phyloP scores from a whole-genome alignment of 2,888 invertebrate species.

The Nezara viridula region DNA sequence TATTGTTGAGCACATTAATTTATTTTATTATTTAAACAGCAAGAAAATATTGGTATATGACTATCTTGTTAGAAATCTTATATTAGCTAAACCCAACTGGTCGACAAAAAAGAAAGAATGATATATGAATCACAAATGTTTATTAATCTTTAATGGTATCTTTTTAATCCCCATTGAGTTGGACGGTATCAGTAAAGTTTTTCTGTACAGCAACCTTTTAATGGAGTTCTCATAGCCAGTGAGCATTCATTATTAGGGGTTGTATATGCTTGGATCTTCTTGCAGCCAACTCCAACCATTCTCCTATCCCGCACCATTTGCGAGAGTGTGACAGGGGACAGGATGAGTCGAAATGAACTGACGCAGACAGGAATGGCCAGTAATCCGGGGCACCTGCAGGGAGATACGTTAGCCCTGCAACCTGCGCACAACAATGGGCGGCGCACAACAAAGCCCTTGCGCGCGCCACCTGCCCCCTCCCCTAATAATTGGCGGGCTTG shows the following conservation, averaged over 20 bases:
- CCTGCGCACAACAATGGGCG: conserved; percentile 54
- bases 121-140: background rate
- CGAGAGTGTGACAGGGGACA: background rate
- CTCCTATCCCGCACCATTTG: background rate
- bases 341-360: conserved; percentile 2
- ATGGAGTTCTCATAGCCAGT: background rate
- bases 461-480: conserved; percentile 52
- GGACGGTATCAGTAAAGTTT: background rate
- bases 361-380: conserved; percentile 48
- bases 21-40: no score
- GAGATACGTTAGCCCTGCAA: conserved; percentile 49
- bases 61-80: no score
- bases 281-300: background rate
- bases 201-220: background rate
- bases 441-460: conserved; percentile 29
- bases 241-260: no score
- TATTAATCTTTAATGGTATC: background rate
- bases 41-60: no score
- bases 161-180: background rate
- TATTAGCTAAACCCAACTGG: no score
- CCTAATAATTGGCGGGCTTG: conserved; percentile 52
- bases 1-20: no score
- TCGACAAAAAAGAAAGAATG: no score
- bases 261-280: background rate
- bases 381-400: conserved; percentile 47